These are phyloP conservation scores for Lysandra coridon DNA, from an alignment of 2,888 invertebrate genomes.

Conservation along the genomic window DNA sequence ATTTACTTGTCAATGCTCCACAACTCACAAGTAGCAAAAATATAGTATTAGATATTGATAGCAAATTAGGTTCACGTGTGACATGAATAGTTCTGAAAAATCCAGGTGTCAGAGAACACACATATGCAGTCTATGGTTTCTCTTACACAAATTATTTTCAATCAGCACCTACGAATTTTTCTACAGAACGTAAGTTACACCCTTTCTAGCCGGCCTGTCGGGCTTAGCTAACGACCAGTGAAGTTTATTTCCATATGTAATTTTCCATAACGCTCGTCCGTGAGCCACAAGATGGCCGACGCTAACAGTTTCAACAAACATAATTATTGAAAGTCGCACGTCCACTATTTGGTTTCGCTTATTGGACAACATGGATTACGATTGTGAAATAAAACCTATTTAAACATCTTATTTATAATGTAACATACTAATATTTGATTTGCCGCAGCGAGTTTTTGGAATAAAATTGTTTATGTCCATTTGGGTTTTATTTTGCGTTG, in stretches of 20 bases:
- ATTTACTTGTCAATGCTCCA: too few relatives aligned
- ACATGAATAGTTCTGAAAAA: too few relatives aligned
- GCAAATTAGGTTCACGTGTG: too few relatives aligned
- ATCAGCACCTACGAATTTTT: background rate
- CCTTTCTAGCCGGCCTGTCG: background rate
- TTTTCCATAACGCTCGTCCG: slow-evolving; percentile 50
- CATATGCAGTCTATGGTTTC: too few relatives aligned
- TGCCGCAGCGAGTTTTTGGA: slow-evolving; percentile 3
- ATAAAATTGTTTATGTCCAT: background rate
- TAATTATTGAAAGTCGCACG: slow-evolving; percentile 78
- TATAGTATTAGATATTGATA: too few relatives aligned
- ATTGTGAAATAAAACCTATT: slow-evolving; percentile 36
- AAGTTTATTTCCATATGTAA: slow-evolving; percentile 47
- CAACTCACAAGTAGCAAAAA: too few relatives aligned
- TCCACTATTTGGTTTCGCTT: slow-evolving; percentile 66
- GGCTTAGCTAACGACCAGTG: slow-evolving; percentile 14
- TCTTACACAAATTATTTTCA: too few relatives aligned
- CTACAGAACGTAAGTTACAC: background rate
- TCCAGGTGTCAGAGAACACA: too few relatives aligned
- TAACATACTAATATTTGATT: slow-evolving; percentile 24
- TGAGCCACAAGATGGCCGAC: slow-evolving; percentile 59
- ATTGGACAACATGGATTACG: slow-evolving; percentile 59
- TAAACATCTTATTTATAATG: slow-evolving; percentile 23
- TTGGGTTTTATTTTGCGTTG: background rate
- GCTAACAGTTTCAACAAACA: slow-evolving; percentile 74